A percentile compares a stretch with the other conserved stretches of the same genome.
Conservation (phyloP, 2,888 invertebrate species). For the Rotaria socialis region DNA sequence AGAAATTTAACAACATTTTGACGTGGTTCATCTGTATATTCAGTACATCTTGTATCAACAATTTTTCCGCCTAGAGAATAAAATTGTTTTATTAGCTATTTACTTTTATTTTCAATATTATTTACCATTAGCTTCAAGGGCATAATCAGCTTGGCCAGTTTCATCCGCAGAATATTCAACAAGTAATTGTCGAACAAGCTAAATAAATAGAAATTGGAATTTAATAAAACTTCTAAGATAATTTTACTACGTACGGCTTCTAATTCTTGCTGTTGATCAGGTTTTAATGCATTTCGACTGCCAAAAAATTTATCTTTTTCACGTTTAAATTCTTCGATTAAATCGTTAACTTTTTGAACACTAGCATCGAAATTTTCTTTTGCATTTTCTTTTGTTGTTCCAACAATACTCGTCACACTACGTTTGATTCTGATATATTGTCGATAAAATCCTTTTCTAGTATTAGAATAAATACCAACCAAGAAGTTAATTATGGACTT, state of each 20-base stretch:
- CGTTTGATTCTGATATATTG: not conserved
- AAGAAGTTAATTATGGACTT: not conserved
- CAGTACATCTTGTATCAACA: conserved; percentile 41
- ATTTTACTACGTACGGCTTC: not conserved
- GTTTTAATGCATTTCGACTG: not conserved
- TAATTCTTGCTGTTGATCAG: not conserved
- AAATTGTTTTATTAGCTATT: not conserved
- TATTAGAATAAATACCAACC: not conserved
- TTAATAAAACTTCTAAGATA: too few species aligned
- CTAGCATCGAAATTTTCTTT: conserved; percentile 16
- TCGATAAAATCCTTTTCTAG: not conserved
- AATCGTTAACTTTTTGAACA: not conserved
- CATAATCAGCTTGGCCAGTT: conserved; percentile 87
- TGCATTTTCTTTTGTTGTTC: not conserved
- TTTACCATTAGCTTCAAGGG: conserved; percentile 74
- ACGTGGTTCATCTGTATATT: conserved; percentile 40
- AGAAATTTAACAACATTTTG: conserved; percentile 36
- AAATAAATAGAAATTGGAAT: not conserved
- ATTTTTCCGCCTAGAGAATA: conserved; percentile 9
- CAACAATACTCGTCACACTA: not conserved
- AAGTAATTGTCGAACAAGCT: not conserved
- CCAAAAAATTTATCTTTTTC: not conserved
- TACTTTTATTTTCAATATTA: not conserved
- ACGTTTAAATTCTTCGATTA: conserved; percentile 6
- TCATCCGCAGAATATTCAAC: conserved; percentile 70